A percentile compares a stretch with the other conserved stretches of the same genome.
These are phyloP conservation scores for Intellagama lesueurii DNA, from an alignment of 2,797 vertebrate genomes.

Conservation along the genomic window DNA sequence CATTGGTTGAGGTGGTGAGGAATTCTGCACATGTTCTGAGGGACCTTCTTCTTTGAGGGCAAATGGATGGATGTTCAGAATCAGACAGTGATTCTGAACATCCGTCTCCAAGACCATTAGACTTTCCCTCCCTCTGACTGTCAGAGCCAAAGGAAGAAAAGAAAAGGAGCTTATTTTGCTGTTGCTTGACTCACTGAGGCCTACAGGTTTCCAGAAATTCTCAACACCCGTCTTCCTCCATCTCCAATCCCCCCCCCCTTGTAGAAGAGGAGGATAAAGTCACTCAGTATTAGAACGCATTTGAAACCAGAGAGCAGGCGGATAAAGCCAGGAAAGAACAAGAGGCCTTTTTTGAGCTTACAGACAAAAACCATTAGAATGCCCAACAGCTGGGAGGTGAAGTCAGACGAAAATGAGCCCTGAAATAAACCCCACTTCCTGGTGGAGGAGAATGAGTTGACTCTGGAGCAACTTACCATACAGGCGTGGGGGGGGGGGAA, in stretches of 20 bases:
- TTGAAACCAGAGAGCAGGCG: constrained; percentile 29
- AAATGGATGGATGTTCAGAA: too few species aligned
- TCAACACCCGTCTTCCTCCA: neutral
- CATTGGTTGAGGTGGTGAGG: neutral
- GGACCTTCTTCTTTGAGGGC: neutral
- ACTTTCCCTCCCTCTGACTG: neutral
- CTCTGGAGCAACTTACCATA: neutral
- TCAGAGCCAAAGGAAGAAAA: neutral
- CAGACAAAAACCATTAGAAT: constrained; percentile 41
- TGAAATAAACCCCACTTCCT: constrained; percentile 50
- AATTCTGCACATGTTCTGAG: neutral
- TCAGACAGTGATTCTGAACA: too few species aligned
- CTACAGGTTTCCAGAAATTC: neutral
- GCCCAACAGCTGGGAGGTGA: constrained; percentile 48
- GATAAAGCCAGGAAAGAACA: constrained; percentile 23
- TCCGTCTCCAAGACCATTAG: too few species aligned
- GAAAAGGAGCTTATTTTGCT: neutral
- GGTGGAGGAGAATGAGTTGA: constrained; percentile 24
- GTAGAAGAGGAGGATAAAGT: constrained; percentile 4
- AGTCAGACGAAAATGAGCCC: constrained; percentile 45
- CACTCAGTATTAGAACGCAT: neutral
- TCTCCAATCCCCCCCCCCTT: too few species aligned
- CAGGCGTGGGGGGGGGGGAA: neutral
- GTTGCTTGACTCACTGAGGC: neutral
- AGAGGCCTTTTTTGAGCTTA: constrained; percentile 31